A percentile compares a stretch with the other conserved stretches of the same genome.
phyloP scores from a whole-genome alignment of 2,888 invertebrate genomes.

The Epinotia nisella region DNA sequence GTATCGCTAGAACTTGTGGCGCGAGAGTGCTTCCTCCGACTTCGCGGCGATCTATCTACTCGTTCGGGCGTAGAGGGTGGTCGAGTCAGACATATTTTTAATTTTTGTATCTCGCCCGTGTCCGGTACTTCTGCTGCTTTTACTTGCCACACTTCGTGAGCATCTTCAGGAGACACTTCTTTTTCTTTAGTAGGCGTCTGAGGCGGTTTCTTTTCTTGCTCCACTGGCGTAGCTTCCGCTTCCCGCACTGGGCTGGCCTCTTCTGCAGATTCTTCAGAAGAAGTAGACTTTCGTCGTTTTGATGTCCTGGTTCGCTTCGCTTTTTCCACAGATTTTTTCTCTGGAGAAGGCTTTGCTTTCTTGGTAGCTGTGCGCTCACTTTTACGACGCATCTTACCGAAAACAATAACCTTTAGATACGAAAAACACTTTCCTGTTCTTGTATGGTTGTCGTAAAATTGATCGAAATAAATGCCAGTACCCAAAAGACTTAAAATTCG shows the following conservation, averaged over 20 bases:
- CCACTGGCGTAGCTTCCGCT: constrained; percentile 54
- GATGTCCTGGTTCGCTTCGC: constrained; percentile 80
- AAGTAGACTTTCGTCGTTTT: constrained; percentile 83
- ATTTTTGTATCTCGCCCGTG: constrained; percentile 86
- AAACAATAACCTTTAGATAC: constrained; percentile 47
- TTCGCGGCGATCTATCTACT: constrained; percentile 79
- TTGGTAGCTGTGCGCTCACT: constrained; percentile 88
- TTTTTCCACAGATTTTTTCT: constrained; percentile 84
- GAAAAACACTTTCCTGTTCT: background rate
- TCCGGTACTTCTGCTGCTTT: constrained; percentile 79
- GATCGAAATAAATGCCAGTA: constrained; percentile 1
- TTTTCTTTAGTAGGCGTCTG: constrained; percentile 66
- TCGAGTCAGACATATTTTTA: constrained; percentile 86
- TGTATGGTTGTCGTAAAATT: background rate
- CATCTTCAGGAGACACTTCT: constrained; percentile 63
- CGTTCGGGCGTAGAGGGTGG: constrained; percentile 83
- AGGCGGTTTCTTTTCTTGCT: constrained; percentile 62
- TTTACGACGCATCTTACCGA: constrained; percentile 88
- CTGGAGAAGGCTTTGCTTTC: constrained; percentile 87
- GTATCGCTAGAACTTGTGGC: constrained; percentile 81
- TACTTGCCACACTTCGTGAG: constrained; percentile 82
- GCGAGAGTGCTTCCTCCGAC: constrained; percentile 80
- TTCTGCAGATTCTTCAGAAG: constrained; percentile 80
- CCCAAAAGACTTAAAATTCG: constrained; percentile 1
- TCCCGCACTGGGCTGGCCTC: constrained; percentile 65